Percentiles rank a stretch among this genome's conserved stretches.
Conservation (phyloP, 2,113 vertebrate genomes). For the Monarcha castaneiventris region DNA sequence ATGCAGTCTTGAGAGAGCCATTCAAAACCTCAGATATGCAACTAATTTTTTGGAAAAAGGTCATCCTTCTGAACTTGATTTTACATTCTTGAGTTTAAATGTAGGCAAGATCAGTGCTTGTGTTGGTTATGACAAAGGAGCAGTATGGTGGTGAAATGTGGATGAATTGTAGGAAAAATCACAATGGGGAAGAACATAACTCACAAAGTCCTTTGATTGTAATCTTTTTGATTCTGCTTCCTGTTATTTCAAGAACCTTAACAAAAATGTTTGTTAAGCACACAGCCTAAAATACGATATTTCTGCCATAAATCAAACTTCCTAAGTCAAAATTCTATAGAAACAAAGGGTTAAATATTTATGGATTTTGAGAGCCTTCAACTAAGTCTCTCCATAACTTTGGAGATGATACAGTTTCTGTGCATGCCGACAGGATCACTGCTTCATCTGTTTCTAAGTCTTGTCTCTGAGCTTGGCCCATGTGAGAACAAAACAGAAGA, state of each 20-base stretch:
- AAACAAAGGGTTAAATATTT: background rate
- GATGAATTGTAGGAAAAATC: constrained; percentile 53
- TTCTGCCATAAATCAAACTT: background rate
- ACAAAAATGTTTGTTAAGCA: background rate
- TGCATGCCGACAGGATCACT: background rate
- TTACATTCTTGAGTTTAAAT: background rate
- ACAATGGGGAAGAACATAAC: background rate
- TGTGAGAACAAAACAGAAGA: background rate
- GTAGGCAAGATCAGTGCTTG: background rate
- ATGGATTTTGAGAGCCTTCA: background rate
- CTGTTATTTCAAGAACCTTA: background rate
- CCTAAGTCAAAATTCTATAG: background rate
- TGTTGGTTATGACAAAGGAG: background rate
- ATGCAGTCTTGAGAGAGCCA: background rate
- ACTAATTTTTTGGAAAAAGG: background rate
- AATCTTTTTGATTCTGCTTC: background rate
- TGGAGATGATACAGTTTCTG: background rate
- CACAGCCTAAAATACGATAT: background rate
- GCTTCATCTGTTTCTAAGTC: background rate
- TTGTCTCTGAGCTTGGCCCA: background rate
- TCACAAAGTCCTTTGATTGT: background rate
- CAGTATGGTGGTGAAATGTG: background rate
- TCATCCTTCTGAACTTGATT: background rate
- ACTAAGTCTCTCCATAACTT: background rate
- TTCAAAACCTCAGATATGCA: background rate